These are phyloP conservation scores for Muntiacus reevesi DNA, from an alignment of 2,113 vertebrate genomes.

Conservation along the genomic window DNA sequence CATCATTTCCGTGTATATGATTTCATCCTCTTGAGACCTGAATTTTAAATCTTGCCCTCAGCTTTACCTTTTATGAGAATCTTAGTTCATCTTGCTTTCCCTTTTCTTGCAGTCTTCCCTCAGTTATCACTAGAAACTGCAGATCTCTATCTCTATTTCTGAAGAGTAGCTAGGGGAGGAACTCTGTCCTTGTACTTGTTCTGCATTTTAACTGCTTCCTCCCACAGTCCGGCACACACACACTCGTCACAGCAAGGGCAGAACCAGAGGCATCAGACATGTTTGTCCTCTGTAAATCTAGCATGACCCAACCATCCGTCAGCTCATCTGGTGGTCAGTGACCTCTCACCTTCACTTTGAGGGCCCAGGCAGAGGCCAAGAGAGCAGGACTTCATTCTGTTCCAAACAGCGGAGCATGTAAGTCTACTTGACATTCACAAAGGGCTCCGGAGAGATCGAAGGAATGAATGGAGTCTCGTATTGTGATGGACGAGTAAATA, in stretches of 20 bases:
- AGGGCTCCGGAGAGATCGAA: not conserved
- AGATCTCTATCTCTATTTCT: not conserved
- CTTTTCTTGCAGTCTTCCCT: not conserved
- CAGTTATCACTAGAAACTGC: not conserved
- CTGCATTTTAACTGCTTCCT: not conserved
- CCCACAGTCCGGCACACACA: not conserved
- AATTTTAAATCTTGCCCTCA: conserved; percentile 33
- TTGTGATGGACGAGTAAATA: not conserved
- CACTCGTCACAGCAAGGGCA: not conserved
- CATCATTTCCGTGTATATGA: not conserved
- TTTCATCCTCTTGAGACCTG: not conserved
- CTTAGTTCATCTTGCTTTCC: not conserved
- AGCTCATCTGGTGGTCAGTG: not conserved
- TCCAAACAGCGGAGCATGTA: not conserved
- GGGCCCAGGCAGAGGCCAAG: not conserved
- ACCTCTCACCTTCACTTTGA: too few species aligned
- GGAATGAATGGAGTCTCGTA: not conserved
- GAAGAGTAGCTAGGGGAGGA: not conserved
- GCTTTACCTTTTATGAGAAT: not conserved
- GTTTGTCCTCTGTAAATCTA: not conserved
- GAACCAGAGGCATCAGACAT: not conserved
- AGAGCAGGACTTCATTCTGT: not conserved
- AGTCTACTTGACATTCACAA: not conserved
- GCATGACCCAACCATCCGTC: not conserved
- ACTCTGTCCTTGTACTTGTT: not conserved